Base-by-base conservation (phyloP, 2,888 invertebrate genomes). In the Drosophila anomalata region DNA sequence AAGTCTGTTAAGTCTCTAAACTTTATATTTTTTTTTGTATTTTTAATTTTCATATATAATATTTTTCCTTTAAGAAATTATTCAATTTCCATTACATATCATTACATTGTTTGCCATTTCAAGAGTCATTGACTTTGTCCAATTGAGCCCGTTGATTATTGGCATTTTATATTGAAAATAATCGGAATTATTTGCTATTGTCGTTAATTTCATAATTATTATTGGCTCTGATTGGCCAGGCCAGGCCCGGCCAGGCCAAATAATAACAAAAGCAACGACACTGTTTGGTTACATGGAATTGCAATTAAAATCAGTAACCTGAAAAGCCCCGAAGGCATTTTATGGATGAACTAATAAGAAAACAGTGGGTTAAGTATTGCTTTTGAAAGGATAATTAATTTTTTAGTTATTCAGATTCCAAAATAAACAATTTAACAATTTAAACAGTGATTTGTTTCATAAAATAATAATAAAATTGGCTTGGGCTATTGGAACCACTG, bases 101-200 rank as follows among this genome's bases (percentile, higher is more conserved):
- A 29, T 29, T 29, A 33, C 29, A 50, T 62, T 51, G 31, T 52
- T 52, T 47, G 31, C 4, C 11, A 17, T 2, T 22, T 17, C 12
- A 12, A 12, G 14, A 51, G 65, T 8, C 65, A 57, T 78, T 82
- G 67, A 77, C 77, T 77, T 76, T 79, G 74, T 70, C 79, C 79
- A 82, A 78, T 78, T 82, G 83, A 77, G 77, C 74, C 70, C 79
- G 70, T 70, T 71, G 50, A 55, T 47, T 60, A 70, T 71, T 36
- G 41, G 33, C 55, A 70, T 71, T 71, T 71, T 70, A 47, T 71
- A 71, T 51, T 61, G 52, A 51, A 71, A 70, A 71, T 60, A 70
- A 60, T 60, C 46, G 33, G 22, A 48, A 41, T 20, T 20, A 51
- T 42, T 58, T 69, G 41, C 17, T 47, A 68, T 59, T 42, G 33